Base-by-base conservation (phyloP, 2,113 vertebrate species). In the Pseudopipra pipra region DNA sequence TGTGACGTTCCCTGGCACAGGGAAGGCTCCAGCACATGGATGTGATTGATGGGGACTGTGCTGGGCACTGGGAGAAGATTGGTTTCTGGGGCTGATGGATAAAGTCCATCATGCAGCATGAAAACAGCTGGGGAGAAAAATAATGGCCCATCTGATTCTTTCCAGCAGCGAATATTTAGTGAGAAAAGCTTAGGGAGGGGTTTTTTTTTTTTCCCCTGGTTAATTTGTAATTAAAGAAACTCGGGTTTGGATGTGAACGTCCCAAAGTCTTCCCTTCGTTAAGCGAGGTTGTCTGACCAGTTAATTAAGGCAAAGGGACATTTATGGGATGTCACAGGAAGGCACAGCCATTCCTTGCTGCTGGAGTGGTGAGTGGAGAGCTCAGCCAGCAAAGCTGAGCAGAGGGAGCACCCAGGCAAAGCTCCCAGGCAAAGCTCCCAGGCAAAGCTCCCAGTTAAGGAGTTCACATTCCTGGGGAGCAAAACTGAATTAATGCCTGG, bases 71-170 rank as follows among this genome's bases (percentile, higher is more conserved):
- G 76, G 88, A 73, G 84, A 47, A 96, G 96, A 92, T 95, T 93
- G 93, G 58, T 93, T 96, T 95, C 59, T 61, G 58, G 74, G 35
- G 46, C 85, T 96, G 96, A 97, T 71, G 72, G 95, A 97, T 96
- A 78, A 96, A 96, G 93, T 80, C 86, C 77, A 82, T 95, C 87
- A 96, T 83, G 87, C 61, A 85, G 95, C 87, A 23, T 89, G 95
- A 96, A 94, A 94, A 89, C 87, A 96, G 46, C 54, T 31, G 77
- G 92, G 70, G 74, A 85, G 84, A 63, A 92, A 67, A 94, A 82
- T 93, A 95, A 79, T 77, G 59, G 75, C 13, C 35, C 3, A 0
- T 21, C 55, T 91, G 85, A 94, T 96, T 90, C 85, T 37, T 90
- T 58, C 80, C 46, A 94, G n/a, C 78, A 59, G 70, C 0, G 68